A percentile compares a stretch with the other conserved stretches of the same genome.
Evolutionary conservation across 2,113 vertebrate species (phyloP).

Genomic region (Centropristis striata): DNA sequence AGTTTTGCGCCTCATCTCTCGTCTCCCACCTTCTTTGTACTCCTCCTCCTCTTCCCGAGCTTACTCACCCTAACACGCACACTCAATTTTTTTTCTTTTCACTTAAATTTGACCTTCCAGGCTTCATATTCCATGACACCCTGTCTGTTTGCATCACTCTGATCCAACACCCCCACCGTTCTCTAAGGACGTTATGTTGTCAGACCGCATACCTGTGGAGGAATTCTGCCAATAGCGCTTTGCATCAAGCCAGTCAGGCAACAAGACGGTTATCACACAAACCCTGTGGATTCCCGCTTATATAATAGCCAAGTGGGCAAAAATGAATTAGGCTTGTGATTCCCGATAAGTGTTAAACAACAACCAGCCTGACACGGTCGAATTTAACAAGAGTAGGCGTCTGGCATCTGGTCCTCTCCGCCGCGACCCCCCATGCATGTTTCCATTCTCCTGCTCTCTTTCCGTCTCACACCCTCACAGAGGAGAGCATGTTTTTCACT

Average conservation of each 20-base stretch:
- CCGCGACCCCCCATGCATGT: neutral
- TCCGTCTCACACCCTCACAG: conserved; percentile 24
- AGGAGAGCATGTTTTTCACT: conserved; percentile 23
- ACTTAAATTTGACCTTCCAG: conserved; percentile 71
- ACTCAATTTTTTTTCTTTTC: conserved; percentile 45
- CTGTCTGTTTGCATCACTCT: conserved; percentile 82
- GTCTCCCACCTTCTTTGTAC: conserved; percentile 45
- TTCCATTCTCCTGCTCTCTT: conserved; percentile 10
- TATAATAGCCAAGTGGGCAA: conserved; percentile 46
- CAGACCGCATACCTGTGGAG: conserved; percentile 74
- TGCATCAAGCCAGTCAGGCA: conserved; percentile 62
- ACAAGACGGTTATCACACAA: conserved; percentile 43
- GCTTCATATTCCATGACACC: conserved; percentile 80
- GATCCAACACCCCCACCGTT: conserved; percentile 72
- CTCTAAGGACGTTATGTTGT: conserved; percentile 65
- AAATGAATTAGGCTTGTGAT: conserved; percentile 36
- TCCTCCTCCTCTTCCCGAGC: conserved; percentile 13
- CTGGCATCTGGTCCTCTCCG: conserved; percentile 34
- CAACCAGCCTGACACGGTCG: conserved; percentile 6
- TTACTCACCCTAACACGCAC: conserved; percentile 38
- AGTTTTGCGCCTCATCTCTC: conserved; percentile 13
- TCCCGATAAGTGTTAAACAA: conserved; percentile 36
- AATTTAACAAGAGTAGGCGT: conserved; percentile 41
- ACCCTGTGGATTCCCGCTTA: conserved; percentile 44
- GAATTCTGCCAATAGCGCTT: conserved; percentile 76